phyloP scores from a whole-genome alignment of 1,140 invertebrate species.

The Plectrocnemia conspersa region DNA sequence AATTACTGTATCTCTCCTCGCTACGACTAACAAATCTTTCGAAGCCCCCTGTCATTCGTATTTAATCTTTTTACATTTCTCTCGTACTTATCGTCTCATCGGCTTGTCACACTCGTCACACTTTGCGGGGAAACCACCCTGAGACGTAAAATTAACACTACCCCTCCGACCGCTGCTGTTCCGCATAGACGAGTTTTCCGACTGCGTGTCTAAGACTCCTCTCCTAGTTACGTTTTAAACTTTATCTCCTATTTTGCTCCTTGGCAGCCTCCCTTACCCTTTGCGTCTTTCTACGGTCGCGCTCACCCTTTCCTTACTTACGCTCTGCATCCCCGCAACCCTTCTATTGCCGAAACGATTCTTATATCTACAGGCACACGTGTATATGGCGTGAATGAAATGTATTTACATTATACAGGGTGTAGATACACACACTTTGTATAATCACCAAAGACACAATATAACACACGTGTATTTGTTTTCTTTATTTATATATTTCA shows the following conservation, averaged over 20 bases:
- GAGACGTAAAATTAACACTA: conserved; percentile 30
- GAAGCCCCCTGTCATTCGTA: background rate
- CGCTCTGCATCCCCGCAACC: conserved; percentile 2
- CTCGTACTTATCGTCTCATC: conserved; percentile 14
- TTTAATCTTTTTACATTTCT: conserved; percentile 15
- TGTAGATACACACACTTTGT: too few species aligned
- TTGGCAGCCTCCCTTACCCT: background rate
- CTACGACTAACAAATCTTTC: background rate
- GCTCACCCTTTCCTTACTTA: background rate
- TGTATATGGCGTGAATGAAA: too few species aligned
- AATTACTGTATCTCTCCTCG: too few species aligned
- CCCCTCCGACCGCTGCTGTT: conserved; percentile 9
- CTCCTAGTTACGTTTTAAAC: conserved; percentile 29
- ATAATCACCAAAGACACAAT: too few species aligned
- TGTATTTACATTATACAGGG: too few species aligned
- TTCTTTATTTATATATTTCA: too few species aligned
- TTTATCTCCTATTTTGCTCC: conserved; percentile 21
- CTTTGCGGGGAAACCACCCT: background rate
- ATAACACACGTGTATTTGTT: too few species aligned
- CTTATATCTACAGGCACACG: too few species aligned
- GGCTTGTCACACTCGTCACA: conserved; percentile 9
- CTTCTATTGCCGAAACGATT: background rate
- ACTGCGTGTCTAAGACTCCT: conserved; percentile 15
- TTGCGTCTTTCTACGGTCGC: background rate
- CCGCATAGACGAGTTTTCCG: conserved; percentile 15